phyloP scores from a whole-genome alignment of 1,140 invertebrate species.

The Pseudomyrmex dendroicus region DNA sequence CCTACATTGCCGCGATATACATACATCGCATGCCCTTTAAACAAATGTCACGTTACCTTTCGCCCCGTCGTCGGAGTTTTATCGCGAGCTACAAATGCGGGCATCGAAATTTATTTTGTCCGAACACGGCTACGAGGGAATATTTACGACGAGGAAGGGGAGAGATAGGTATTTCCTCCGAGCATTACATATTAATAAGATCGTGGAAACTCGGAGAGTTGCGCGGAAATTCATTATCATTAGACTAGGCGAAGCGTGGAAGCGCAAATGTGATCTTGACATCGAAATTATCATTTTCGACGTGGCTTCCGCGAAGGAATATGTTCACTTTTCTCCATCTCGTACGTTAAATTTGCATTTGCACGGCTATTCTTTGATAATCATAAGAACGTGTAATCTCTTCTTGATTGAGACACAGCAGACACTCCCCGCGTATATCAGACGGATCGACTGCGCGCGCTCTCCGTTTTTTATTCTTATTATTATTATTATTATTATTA shows the following conservation, averaged over 20 bases:
- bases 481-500: too few species aligned
- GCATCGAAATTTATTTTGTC: constrained; percentile 32
- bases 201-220: neutral
- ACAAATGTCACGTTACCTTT: constrained; percentile 15
- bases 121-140: neutral
- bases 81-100: constrained; percentile 19
- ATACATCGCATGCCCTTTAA: constrained; percentile 22
- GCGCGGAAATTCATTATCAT: constrained; percentile 11
- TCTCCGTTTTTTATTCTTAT: too few species aligned
- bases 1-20: neutral
- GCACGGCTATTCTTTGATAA: neutral
- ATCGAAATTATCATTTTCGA: constrained; percentile 3
- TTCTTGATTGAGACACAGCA: too few species aligned
- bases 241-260: neutral
- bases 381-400: too few species aligned
- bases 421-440: too few species aligned
- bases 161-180: neutral
- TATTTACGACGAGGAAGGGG: neutral
- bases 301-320: too few species aligned
- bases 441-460: too few species aligned
- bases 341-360: neutral
- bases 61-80: neutral
- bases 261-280: constrained; percentile 3
- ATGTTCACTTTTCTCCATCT: neutral
- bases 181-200: constrained; percentile 28